Conservation (phyloP, 2,797 vertebrate species). For the Apodemus agrarius region DNA sequence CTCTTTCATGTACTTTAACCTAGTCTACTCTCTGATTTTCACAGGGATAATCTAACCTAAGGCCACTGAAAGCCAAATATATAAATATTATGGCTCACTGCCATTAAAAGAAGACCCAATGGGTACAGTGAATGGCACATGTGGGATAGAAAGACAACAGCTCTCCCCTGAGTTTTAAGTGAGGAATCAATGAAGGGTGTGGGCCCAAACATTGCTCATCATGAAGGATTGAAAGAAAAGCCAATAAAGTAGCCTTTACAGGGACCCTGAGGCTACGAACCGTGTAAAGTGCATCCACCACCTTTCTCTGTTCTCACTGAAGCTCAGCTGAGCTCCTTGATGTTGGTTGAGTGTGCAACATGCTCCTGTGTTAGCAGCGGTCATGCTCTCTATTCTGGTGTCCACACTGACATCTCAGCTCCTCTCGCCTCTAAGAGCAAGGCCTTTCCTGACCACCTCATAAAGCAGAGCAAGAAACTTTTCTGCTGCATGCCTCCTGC, state of each 20-base stretch:
- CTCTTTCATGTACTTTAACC: conserved; percentile 36
- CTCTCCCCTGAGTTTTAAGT: conserved; percentile 25
- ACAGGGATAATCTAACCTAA: conserved; percentile 32
- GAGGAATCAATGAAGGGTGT: background rate
- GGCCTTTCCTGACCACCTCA: background rate
- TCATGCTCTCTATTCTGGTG: rapidly evolving
- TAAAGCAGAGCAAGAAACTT: background rate
- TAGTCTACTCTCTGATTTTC: conserved; percentile 37
- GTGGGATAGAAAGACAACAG: conserved; percentile 30
- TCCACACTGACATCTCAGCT: background rate
- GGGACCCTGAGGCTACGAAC: background rate
- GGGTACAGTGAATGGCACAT: background rate
- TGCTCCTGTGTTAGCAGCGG: background rate
- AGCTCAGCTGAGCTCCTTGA: background rate
- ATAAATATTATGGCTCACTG: conserved; percentile 32
- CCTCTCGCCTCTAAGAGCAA: background rate
- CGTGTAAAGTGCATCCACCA: background rate
- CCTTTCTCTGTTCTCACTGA: background rate
- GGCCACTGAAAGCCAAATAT: conserved; percentile 23
- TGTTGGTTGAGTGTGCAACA: background rate
- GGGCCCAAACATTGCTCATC: background rate
- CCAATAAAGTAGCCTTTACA: background rate
- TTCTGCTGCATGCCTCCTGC: background rate
- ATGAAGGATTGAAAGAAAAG: background rate
- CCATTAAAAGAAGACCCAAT: conserved; percentile 18